Percentiles rank a stretch among this genome's conserved stretches.
phyloP scores from a whole-genome alignment of 2,113 vertebrate genomes.

The Chionis minor region DNA sequence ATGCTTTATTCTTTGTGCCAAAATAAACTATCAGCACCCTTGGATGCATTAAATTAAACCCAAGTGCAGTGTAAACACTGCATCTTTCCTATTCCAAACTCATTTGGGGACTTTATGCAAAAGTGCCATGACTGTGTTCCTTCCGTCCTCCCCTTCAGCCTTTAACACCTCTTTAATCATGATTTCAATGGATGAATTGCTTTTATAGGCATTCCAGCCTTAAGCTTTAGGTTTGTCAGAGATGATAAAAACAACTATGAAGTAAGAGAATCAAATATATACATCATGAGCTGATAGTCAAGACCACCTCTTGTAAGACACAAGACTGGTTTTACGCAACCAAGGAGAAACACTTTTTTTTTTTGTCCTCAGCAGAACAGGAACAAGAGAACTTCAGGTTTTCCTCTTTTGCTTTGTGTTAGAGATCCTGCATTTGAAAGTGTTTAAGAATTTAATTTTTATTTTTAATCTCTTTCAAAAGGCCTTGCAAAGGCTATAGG shows the following conservation, averaged over 20 bases:
- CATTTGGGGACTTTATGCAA: neutral
- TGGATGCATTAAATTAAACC: neutral
- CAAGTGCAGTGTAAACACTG: neutral
- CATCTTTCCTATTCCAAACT: neutral
- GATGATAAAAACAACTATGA: neutral
- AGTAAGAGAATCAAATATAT: neutral
- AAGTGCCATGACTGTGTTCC: neutral
- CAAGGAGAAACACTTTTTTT: neutral
- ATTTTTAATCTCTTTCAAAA: neutral
- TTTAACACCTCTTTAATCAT: neutral
- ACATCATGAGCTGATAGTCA: neutral
- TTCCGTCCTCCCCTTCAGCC: neutral
- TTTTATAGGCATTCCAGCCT: neutral
- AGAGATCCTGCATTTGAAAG: neutral
- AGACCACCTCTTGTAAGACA: neutral
- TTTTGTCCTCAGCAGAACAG: neutral
- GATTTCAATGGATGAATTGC: neutral
- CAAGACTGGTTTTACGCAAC: neutral
- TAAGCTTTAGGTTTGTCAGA: neutral
- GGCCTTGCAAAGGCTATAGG: neutral
- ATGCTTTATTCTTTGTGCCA: neutral
- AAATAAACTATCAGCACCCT: neutral
- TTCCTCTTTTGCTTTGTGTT: neutral
- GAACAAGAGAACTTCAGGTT: neutral
- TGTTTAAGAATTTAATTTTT: neutral